Evolutionary conservation across 2,113 vertebrate genomes (phyloP), one percentile per base, ranked within the genome.

Genomic region (Sclerurus mexicanus): DNA sequence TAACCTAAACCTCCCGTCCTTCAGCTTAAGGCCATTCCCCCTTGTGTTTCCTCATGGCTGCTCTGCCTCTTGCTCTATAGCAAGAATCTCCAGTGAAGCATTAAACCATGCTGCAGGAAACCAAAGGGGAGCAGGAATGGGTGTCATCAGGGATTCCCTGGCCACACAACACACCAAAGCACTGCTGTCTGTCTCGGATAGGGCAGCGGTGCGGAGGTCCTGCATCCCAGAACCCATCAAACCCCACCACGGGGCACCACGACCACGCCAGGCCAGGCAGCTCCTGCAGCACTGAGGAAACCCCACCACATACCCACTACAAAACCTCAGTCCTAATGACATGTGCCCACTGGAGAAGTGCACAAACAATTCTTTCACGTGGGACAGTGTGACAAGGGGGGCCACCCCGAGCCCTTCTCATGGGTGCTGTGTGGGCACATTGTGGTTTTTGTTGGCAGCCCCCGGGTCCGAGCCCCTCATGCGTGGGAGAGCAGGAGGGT

Each of bases 361-460:
- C 28, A 74, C 58, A 72, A 60, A 52, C 39, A 58, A 56, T 62
- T 60, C 49, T 37, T 81, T 52, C 56, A 47, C 35, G 33, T 17
- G 2, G 42, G 52, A 69, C 1, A 4, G 44, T 1, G 8, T 42
- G 33, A 66, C 5, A 13, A 71, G 33, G 10, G 27, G 1, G 2
- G 22, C 30, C 13, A 7, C 40, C 44, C 46, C 7, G 7, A 84
- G 42, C 35, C 20, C 47, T 33, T 74, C 76, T 74, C 16, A 21
- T 0, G 5, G 73, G 47, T 30, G 8, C 21, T 46, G 71, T 0
- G 1, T 28, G 53, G 56, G 84, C 44, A 93, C 94, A 68, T 1
- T 3, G 50, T 53, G 92, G 6, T 14, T 95, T 93, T 79, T 84
- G 15, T 66, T 94, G 95, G 78, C 90, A 95, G 80, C 49, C 22